Conservation (phyloP, 1,140 invertebrate genomes). For the Coenobita brevimanus region DNA sequence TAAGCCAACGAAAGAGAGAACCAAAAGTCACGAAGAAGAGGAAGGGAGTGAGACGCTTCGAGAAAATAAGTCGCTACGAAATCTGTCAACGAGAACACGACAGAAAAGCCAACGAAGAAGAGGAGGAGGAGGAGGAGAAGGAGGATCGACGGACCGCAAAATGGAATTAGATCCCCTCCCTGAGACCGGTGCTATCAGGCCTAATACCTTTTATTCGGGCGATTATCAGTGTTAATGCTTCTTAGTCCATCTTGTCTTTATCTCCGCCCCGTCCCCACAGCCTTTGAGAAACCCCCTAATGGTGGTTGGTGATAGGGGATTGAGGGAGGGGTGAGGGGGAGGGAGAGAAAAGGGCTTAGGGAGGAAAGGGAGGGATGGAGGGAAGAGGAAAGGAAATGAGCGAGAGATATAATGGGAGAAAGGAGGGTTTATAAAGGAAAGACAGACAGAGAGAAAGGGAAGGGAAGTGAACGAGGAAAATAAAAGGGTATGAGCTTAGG, state of each 20-base stretch:
- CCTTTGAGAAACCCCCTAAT: slow-evolving; percentile 55
- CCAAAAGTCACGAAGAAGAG: neutral
- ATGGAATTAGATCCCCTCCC: slow-evolving; percentile 63
- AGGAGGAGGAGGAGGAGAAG: too few species aligned
- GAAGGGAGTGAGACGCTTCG: slow-evolving; percentile 1
- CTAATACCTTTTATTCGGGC: slow-evolving; percentile 65
- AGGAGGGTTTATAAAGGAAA: neutral
- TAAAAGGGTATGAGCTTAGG: too few species aligned
- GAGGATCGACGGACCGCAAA: slow-evolving; percentile 64
- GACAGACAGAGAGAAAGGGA: neutral
- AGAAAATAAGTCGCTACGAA: neutral
- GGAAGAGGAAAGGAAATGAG: neutral
- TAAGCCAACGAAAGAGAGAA: neutral
- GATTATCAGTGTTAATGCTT: slow-evolving; percentile 67
- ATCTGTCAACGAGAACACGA: slow-evolving; percentile 56
- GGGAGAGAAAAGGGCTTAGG: neutral
- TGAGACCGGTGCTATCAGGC: slow-evolving; percentile 55
- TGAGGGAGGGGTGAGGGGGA: slow-evolving; percentile 20
- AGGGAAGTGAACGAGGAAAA: too few species aligned
- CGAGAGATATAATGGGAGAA: neutral
- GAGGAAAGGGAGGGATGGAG: neutral
- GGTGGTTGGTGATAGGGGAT: slow-evolving; percentile 56
- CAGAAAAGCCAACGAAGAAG: slow-evolving; percentile 57
- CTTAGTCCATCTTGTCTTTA: slow-evolving; percentile 64
- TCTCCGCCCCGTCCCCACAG: slow-evolving; percentile 37